phyloP scores from a whole-genome alignment of 2,797 vertebrate genomes.

The Mastacembelus armatus region DNA sequence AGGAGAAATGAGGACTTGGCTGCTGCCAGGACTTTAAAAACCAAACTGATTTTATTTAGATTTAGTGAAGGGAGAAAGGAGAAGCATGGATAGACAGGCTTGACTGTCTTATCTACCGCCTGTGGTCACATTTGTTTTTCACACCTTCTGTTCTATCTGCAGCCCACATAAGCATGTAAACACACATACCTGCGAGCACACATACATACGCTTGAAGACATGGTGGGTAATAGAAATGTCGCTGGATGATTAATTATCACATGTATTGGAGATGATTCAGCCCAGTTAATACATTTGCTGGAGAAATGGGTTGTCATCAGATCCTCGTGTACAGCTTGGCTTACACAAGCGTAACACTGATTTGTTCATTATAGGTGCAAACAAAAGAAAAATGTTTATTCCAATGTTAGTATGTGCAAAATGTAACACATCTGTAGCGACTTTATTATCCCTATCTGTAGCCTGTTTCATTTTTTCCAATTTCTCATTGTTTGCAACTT shows the following conservation, averaged over 20 bases:
- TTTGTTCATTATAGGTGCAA: conserved; percentile 41
- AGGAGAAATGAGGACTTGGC: conserved; percentile 57
- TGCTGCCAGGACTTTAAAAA: conserved; percentile 65
- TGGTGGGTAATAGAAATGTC: conserved; percentile 52
- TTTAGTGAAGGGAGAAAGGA: conserved; percentile 67
- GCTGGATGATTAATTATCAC: conserved; percentile 70
- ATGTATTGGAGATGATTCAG: conserved; percentile 54
- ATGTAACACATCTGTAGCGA: conserved; percentile 71
- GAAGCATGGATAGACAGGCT: conserved; percentile 64
- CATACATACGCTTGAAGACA: conserved; percentile 31
- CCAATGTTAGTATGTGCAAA: conserved; percentile 33
- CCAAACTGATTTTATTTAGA: conserved; percentile 82
- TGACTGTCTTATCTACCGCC: conserved; percentile 78
- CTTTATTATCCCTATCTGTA: conserved; percentile 53
- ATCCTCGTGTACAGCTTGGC: conserved; percentile 16
- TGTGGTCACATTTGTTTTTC: conserved; percentile 72
- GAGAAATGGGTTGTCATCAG: conserved; percentile 35
- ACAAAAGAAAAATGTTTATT: conserved; percentile 49
- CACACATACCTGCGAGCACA: no score
- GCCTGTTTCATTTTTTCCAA: conserved; percentile 49
- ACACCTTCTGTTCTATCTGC: conserved; percentile 66
- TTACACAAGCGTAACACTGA: conserved; percentile 26
- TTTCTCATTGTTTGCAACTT: conserved; percentile 43
- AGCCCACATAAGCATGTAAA: conserved; percentile 48
- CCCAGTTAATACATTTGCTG: conserved; percentile 54